Conservation (phyloP, 2,797 vertebrate species). For the Scleropages formosus region DNA sequence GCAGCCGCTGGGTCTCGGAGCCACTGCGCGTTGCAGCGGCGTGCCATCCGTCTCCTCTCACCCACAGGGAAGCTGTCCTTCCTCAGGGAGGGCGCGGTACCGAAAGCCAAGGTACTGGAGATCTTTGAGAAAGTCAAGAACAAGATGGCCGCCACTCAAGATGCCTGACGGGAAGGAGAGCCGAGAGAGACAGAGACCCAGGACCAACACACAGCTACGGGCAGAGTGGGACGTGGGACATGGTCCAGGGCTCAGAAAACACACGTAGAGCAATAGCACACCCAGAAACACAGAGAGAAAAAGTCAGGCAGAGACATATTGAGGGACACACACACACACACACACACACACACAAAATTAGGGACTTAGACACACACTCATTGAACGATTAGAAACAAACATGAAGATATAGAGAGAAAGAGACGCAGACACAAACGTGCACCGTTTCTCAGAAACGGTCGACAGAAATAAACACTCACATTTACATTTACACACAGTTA, state of each 20-base stretch:
- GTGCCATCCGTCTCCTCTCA: neutral
- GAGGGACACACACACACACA: neutral
- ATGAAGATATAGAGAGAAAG: too few species aligned
- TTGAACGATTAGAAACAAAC: too few species aligned
- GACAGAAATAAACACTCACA: neutral
- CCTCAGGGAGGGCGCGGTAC: constrained; percentile 38
- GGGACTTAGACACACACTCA: neutral
- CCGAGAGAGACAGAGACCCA: neutral
- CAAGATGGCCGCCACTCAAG: constrained; percentile 25
- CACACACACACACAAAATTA: neutral
- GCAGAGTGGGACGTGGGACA: neutral
- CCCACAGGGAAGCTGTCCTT: constrained; percentile 35
- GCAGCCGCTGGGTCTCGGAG: too few species aligned
- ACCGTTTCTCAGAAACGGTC: too few species aligned
- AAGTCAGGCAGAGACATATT: neutral
- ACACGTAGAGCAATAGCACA: neutral
- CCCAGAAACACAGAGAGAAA: neutral
- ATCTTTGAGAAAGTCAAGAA: constrained; percentile 35
- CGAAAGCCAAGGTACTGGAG: constrained; percentile 33
- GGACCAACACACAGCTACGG: neutral
- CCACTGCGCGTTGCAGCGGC: neutral
- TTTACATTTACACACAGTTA: neutral
- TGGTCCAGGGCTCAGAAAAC: neutral
- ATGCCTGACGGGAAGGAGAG: neutral
- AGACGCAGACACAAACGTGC: neutral